Evolutionary conservation across 2,797 vertebrate genomes (phyloP).

Genomic region (Myioborus melanocephalus): DNA sequence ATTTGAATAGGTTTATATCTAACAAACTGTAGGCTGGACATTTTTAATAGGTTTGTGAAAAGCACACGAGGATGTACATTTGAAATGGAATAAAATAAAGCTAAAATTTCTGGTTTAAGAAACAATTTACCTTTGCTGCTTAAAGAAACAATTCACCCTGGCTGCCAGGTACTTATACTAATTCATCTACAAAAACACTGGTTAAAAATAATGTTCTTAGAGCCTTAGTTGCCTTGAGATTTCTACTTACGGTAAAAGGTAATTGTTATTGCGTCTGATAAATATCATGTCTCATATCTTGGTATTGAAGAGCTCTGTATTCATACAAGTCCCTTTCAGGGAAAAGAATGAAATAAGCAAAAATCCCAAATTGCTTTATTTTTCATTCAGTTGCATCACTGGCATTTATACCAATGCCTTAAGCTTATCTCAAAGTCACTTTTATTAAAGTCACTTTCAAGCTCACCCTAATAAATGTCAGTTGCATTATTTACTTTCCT

Average conservation of each 20-base stretch:
- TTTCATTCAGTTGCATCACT: neutral
- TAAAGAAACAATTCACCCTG: neutral
- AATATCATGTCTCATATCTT: neutral
- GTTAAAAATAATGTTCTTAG: neutral
- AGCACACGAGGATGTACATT: neutral
- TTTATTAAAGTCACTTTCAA: constrained; percentile 23
- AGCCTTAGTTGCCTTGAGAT: neutral
- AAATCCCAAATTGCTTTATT: neutral
- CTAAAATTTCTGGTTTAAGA: neutral
- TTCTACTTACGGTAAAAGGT: neutral
- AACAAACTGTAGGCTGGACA: neutral
- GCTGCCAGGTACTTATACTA: neutral
- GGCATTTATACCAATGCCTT: neutral
- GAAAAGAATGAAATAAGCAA: neutral
- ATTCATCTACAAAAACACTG: neutral
- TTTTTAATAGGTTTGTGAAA: constrained; percentile 15
- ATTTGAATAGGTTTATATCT: constrained; percentile 16
- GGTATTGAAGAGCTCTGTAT: neutral
- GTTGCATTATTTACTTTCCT: neutral
- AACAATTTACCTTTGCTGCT: neutral
- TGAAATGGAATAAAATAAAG: neutral
- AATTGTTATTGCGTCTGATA: neutral
- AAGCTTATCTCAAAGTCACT: neutral
- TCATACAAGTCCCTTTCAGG: neutral
- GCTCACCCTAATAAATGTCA: neutral